Evolutionary conservation across 2,113 vertebrate species (phyloP), one percentile per base, ranked within the genome.

Genomic region (Platysternon megacephalum): DNA sequence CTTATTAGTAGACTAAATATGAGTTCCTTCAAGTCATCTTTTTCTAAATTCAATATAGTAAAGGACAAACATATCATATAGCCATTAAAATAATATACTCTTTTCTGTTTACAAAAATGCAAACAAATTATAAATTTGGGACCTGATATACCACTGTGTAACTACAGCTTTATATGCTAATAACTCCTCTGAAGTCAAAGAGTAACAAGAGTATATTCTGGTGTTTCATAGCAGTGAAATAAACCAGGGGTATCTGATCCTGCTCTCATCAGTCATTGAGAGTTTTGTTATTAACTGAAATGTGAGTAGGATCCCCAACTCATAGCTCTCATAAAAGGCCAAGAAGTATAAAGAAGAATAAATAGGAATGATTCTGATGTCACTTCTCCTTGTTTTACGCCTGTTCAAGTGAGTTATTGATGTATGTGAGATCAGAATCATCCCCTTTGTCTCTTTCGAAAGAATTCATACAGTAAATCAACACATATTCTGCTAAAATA

Each of bases 1-100:
- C 82, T 86, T 32, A 24, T 35, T 79, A 91, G 5, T 91, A 84
- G 91, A 74, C 6, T 42, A 80, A 91, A 91, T 53, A 32, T 53
- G 35, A 52, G 35, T 6, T n/a, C 26, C 8, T 42, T 5, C 11
- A 4, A 0, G 24, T 28, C 9, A 6, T 52, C 2, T 29, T 84
- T 92, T 86, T 76, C n/a, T 32, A 84, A 28, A 48, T 79, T 89
- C 4, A 56, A 12, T 14, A 3, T 21, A 22, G 49, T 55, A 83
- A 85, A 51, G 1, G 24, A 79, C 12, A 49, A 7, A 13, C 85
- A 81, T 83, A 72, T 6, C 1, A 0, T 28, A 85, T 44, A 4
- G 2, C 82, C 10, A 44, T 29, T 44, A 26, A 56, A 55, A 58
- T 17, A 55, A 83, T 14, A 80, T 17, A 39, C 52, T 35, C 79